Evolutionary conservation across 2,888 invertebrate genomes (phyloP), one percentile per base, ranked within the genome.

Genomic region (Morinoia aosen): DNA sequence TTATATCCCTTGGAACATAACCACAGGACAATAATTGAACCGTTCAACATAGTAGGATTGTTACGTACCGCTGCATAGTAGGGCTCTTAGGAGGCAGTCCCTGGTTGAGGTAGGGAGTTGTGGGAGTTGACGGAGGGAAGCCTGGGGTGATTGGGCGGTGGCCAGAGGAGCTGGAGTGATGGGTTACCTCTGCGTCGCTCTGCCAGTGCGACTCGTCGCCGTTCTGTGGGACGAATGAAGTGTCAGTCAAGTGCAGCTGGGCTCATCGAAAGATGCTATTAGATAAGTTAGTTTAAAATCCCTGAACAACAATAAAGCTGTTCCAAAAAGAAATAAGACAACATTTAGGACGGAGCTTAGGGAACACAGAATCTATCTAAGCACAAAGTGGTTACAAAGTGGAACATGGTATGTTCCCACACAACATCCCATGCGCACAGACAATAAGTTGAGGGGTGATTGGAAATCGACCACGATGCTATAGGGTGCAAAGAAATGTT

Each of bases 101-200:
- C 97, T 98, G 98, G 97, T 98, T 98, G 97, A 98, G 98, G 97
- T 98, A 98, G 33, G 99, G 99, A 14, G 99, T 99, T 97, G 98
- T 98, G 96, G 99, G 99, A 97, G 98, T 98, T 95, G 99, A 98
- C 96, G 99, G 99, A 11, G 96, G 96, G 98, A 99, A 99, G 95
- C 98, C 98, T 91, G 99, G 99, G 56, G 99, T 99, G 97, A 98
- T 98, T 58, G 99, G 98, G 96, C 98, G 96, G 58, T 93, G 96
- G 91, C 96, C 96, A 94, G 96, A 95, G 76, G 95, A 94, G 93
- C 95, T 95, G 91, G 95, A 88, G 95, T 64, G 39, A 39, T 40
- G 39, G 39, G n/a, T n/a, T 40, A 33, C 95, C 95, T 96, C 96
- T 4, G 95, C 96, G 94, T 96, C 96, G 58, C 96, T 96, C 95